A percentile compares a stretch with the other conserved stretches of the same genome.
Conservation (phyloP, 2,888 invertebrate genomes). For the Poecilus cupreus region DNA sequence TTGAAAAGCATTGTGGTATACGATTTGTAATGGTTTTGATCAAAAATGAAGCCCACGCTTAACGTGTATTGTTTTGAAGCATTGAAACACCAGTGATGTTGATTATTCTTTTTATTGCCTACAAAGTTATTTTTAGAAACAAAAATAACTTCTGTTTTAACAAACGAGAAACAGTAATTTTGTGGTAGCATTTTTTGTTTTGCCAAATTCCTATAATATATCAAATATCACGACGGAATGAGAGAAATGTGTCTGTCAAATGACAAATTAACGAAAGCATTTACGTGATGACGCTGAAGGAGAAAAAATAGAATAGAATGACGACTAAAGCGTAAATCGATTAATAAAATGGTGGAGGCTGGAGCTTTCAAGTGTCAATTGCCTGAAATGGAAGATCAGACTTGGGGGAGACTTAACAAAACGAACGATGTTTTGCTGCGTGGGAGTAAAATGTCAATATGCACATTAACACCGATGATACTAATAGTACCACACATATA, state of each 20-base stretch:
- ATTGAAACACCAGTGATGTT: too few species aligned
- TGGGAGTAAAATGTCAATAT: not conserved
- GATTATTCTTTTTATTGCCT: too few species aligned
- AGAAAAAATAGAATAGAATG: conserved; percentile 20
- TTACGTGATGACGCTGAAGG: not conserved
- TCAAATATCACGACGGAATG: not conserved
- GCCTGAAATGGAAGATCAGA: conserved; percentile 11
- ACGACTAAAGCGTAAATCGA: conserved; percentile 8
- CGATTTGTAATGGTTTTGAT: not conserved
- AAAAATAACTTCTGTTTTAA: too few species aligned
- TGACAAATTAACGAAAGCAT: conserved; percentile 21
- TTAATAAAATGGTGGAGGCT: not conserved
- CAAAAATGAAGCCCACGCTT: not conserved
- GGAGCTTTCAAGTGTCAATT: conserved; percentile 12
- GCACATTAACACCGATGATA: not conserved
- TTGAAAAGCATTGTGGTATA: not conserved
- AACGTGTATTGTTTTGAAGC: too few species aligned
- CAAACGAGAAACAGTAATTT: too few species aligned
- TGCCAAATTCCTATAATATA: not conserved
- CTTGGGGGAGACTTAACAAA: not conserved
- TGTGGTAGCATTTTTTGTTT: not conserved
- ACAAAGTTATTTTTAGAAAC: too few species aligned
- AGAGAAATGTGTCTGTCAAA: conserved; percentile 9
- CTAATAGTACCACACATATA: not conserved
- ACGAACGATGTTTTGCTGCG: not conserved